Percentiles rank a stretch among this genome's conserved stretches.
Evolutionary conservation across 2,888 invertebrate genomes (phyloP).

Genomic region (Pimpla rufipes): DNA sequence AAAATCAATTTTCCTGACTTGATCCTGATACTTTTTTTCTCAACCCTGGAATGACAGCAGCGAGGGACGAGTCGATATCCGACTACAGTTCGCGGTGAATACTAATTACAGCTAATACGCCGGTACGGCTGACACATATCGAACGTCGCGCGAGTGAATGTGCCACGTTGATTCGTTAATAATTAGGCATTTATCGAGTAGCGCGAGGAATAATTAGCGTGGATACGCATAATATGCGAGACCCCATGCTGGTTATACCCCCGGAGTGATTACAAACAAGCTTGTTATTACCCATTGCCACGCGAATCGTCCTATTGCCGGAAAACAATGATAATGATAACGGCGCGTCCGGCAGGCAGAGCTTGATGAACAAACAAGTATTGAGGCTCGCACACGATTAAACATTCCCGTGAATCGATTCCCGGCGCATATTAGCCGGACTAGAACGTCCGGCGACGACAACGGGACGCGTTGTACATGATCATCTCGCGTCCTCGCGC

Average conservation of each 20-base stretch:
- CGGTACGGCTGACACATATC: background rate
- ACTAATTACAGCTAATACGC: background rate
- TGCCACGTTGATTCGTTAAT: slow-evolving; percentile 48
- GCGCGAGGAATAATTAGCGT: slow-evolving; percentile 47
- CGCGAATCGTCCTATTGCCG: slow-evolving; percentile 45
- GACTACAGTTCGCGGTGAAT: background rate
- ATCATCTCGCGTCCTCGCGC: background rate
- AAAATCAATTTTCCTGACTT: background rate
- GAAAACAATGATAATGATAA: slow-evolving; percentile 55
- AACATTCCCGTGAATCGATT: slow-evolving; percentile 12
- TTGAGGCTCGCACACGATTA: slow-evolving; percentile 30
- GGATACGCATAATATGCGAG: slow-evolving; percentile 6
- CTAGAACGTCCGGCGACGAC: slow-evolving; percentile 7
- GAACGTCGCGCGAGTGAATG: background rate
- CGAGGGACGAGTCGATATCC: background rate
- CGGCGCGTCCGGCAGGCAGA: slow-evolving; percentile 18
- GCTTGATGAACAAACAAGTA: slow-evolving; percentile 15
- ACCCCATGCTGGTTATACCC: background rate
- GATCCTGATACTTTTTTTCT: background rate
- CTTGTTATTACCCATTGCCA: slow-evolving; percentile 41
- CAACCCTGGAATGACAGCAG: background rate
- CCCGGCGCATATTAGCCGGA: background rate
- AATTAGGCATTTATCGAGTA: slow-evolving; percentile 48
- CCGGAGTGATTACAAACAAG: slow-evolving; percentile 52
- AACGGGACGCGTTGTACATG: background rate